Conservation (phyloP, 1,140 invertebrate species). For the Drosophila arizonae region DNA sequence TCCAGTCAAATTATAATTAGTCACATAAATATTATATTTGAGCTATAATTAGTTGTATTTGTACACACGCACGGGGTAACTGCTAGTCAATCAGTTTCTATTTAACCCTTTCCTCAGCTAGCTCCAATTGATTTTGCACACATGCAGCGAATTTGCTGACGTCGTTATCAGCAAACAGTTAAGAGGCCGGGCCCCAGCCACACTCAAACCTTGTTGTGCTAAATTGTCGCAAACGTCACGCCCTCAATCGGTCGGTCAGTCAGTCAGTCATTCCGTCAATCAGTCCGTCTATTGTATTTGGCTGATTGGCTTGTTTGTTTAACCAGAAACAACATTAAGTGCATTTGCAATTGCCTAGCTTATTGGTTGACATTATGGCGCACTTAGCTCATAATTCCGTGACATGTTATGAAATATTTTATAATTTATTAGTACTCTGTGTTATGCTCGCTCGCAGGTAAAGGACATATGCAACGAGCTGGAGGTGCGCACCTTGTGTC, state of each 20-base stretch:
- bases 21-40: not conserved
- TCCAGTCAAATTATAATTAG: not conserved
- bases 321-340: slow-evolving; percentile 19
- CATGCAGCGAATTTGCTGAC: slow-evolving; percentile 52
- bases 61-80: not conserved
- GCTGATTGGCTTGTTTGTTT: slow-evolving; percentile 32
- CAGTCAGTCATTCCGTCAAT: not conserved
- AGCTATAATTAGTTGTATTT: too few relatives aligned
- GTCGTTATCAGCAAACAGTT: slow-evolving; percentile 70
- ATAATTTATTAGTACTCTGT: not conserved
- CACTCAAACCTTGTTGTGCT: slow-evolving; percentile 16
- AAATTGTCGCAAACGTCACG: slow-evolving; percentile 47
- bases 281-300: slow-evolving; percentile 16
- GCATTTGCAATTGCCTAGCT: slow-evolving; percentile 5
- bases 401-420: slow-evolving; percentile 5
- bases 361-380: slow-evolving; percentile 24
- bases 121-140: slow-evolving; percentile 34
- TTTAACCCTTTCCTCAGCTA: not conserved
- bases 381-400: slow-evolving; percentile 20
- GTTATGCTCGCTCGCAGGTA: slow-evolving; percentile 85
- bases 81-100: not conserved
- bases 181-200: slow-evolving; percentile 33
- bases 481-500: slow-evolving; percentile 95
- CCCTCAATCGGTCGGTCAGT: not conserved
- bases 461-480: slow-evolving; percentile 98